A percentile compares a stretch with the other conserved stretches of the same genome.
Conservation (phyloP, 2,797 vertebrate genomes). For the Hippoglossus hippoglossus region DNA sequence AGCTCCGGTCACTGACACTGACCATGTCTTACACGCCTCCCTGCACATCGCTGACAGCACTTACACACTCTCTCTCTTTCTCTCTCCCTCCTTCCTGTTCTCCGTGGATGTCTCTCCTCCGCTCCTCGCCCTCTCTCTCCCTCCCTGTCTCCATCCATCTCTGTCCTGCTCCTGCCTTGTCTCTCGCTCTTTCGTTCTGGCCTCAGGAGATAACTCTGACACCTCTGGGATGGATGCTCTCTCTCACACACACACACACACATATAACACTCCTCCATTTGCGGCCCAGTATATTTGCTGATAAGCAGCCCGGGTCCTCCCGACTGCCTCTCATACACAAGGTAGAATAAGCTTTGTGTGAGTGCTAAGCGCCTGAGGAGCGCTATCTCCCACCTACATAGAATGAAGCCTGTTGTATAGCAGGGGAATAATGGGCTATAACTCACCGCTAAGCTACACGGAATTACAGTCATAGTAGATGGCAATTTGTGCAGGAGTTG, state of each 20-base stretch:
- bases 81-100: not conserved
- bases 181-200: slow-evolving; percentile 60
- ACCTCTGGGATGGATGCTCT: slow-evolving; percentile 69
- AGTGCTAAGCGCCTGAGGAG: slow-evolving; percentile 59
- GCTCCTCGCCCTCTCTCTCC: not conserved
- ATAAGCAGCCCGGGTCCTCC: slow-evolving; percentile 68
- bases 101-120: not conserved
- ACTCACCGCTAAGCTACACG: slow-evolving; percentile 63
- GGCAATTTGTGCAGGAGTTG: slow-evolving; percentile 46
- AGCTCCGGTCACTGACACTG: slow-evolving; percentile 56
- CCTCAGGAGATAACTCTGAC: slow-evolving; percentile 73
- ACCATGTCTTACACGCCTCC: slow-evolving; percentile 62
- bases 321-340: slow-evolving; percentile 50
- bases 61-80: slow-evolving; percentile 7
- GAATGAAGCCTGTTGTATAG: slow-evolving; percentile 62
- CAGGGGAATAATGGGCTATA: slow-evolving; percentile 69
- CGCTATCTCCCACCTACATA: slow-evolving; percentile 67
- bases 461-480: slow-evolving; percentile 61
- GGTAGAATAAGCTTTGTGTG: slow-evolving; percentile 67
- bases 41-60: slow-evolving; percentile 63
- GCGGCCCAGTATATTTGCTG: slow-evolving; percentile 50
- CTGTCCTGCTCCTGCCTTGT: slow-evolving; percentile 33
- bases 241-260: slow-evolving; percentile 23
- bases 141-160: slow-evolving; percentile 48
- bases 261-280: slow-evolving; percentile 43